These are phyloP conservation scores for Camponotus floridanus DNA, from an alignment of 1,140 invertebrate species.

Conservation along the genomic window DNA sequence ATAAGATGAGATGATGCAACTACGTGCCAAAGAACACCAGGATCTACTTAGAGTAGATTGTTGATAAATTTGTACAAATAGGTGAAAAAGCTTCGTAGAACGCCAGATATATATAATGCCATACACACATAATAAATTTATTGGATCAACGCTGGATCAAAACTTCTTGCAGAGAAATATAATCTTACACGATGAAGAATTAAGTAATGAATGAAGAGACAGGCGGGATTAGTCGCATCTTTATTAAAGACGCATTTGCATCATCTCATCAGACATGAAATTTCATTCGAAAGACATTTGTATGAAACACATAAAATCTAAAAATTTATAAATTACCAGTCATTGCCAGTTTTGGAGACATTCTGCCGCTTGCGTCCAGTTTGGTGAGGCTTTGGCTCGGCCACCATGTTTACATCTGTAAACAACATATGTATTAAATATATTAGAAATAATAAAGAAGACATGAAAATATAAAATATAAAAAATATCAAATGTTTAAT, in stretches of 20 bases:
- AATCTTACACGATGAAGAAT: too few species aligned
- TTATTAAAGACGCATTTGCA: neutral
- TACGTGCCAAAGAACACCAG: conserved; percentile 57
- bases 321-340: conserved; percentile 88
- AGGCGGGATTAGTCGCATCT: neutral
- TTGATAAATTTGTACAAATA: conserved; percentile 43
- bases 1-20: conserved; percentile 38
- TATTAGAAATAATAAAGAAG: neutral
- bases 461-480: neutral
- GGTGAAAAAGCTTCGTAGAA: conserved; percentile 20
- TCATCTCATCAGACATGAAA: neutral
- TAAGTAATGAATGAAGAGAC: neutral
- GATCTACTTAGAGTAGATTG: conserved; percentile 50
- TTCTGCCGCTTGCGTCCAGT: conserved; percentile 93
- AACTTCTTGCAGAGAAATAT: neutral
- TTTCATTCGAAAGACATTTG: neutral
- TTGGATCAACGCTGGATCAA: neutral
- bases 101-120: neutral
- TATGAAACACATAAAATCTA: conserved; percentile 68
- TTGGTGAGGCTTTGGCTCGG: conserved; percentile 94
- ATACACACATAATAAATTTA: conserved; percentile 21
- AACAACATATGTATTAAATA: neutral
- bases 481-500: neutral
- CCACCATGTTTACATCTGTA: conserved; percentile 93
- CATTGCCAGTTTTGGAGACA: conserved; percentile 92